Base-by-base conservation (phyloP, 2,888 invertebrate genomes). In the Thymelicus acteon region DNA sequence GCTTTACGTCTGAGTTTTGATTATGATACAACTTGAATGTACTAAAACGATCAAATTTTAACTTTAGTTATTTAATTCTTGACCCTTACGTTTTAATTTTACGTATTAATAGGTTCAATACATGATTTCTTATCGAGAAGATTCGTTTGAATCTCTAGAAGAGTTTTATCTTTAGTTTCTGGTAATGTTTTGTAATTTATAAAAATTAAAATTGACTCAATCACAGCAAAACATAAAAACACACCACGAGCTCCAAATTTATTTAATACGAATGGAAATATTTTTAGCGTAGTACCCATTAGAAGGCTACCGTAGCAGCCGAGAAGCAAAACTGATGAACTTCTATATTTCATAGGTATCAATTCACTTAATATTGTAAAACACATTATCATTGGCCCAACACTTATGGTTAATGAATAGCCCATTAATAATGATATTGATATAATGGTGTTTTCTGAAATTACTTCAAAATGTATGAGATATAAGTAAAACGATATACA, bases 401-500 rank as follows among this genome's bases (percentile, higher is more conserved):
- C 80, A 70, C 84, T 83, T 7, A 85, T 78, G 0, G 77, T 75
- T 72, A 84, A 75, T 0, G 83, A 83, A 75, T 85, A 87, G 3
- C 78, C 77, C 13, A 81, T 80, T 40, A 89, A 72, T 13, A 89
- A 74, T 0, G 77, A 71, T 48, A 89, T 79, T 8, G 86, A 83
- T 8, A 82, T 24, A 37, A 76, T 73, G 24, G 74, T 78, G 64
- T 80, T 79, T 72, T 78, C 80, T 7, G 19, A 7, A n/a, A 79
- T 37, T 1, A 76, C 13, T 0, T 62, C 54, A 12, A 73, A 39
- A 24, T 75, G 72, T 2, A 77, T 64, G n/a, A 78, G 58, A 72
- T 76, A 80, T 19, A 80, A 72, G 68, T 79, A 79, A 3, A 76
- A 13, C 8, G 79, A 78, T 13, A 76, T 73, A 37, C 63, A 60